Evolutionary conservation across 2,113 vertebrate genomes (phyloP), one percentile per base, ranked within the genome.

Genomic region (Sisor rabdophorus): DNA sequence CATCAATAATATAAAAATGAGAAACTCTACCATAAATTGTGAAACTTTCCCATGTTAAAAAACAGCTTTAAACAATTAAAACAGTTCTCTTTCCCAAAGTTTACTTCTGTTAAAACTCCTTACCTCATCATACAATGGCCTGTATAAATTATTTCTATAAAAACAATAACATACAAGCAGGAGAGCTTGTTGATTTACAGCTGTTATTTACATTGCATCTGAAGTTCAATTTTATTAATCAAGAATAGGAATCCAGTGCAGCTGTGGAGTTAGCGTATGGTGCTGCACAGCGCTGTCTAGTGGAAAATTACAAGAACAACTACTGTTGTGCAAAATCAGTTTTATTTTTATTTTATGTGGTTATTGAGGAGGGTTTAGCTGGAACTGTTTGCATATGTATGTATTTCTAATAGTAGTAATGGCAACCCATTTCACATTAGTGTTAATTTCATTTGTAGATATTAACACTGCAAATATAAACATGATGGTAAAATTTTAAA

Each of bases 361-460:
- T 3, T 72, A 17, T 56, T 24, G 30, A 12, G 73, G 78, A 68
- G 79, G 79, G 71, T 44, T 79, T 73, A 78, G 16, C 78, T 77
- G 74, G 15, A 74, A 52, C 70, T 65, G 40, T 28, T 52, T 48
- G 44, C 64, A 36, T 52, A 61, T 16, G 71, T 74, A 52, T 47
- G 48, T 76, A 32, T 79, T 12, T 68, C 20, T 24, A 63, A 56
- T 65, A 80, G 80, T 70, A 78, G 56, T 70, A 48, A 81, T 73
- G 17, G 68, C 32, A 26, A 47, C 65, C 52, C 12, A 75, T 71
- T 69, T 48, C 36, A 67, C 71, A 78, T 63, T 71, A 65, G 71
- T 55, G 69, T 64, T 71, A 54, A 78, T 65, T 50, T 65, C 76
- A 76, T 71, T 80, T 53, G 75, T 59, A 72, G 47, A 68, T 60